Evolutionary conservation across 2,888 invertebrate genomes (phyloP), one percentile per base, ranked within the genome.

Genomic region (Phalera bucephala): DNA sequence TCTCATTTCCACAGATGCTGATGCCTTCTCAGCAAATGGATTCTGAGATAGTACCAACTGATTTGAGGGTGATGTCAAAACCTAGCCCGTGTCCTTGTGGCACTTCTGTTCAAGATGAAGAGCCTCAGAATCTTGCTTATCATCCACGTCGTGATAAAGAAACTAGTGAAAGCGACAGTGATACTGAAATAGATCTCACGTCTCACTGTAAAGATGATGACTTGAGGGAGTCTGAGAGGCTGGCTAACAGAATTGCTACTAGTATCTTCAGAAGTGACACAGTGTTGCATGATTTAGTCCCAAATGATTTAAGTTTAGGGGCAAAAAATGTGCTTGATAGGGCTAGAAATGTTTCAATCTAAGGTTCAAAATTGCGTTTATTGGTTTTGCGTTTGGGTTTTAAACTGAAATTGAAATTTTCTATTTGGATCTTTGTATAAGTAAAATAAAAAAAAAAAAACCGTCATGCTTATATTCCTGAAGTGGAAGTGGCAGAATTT

Each of bases 121-220:
- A 86, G 28, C 88, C 85, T 0, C 84, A 87, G 37, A 85, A 89
- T 42, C 56, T 88, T 34, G 86, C 86, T 1, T 88, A 82, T 39
- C 70, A 69, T 6, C 64, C 72, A 45, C 59, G 74, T 39, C 70
- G 68, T 3, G 72, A 72, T 0, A 80, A 80, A 12, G 64, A 68
- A 17, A 17, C 17, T 5, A 82, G 79, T 31, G 88, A 88, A 19
- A 89, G 88, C 38, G 90, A 90, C 23, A 87, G 81, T 36, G 90
- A 90, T 39, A 70, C 90, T 1, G 90, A 90, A 65, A 90, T 90
- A 28, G 90, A 90, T 72, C 69, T 90, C 1, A 90, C 90, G 0
- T 90, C 90, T 5, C 88, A 90, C 47, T 87, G 88, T 0, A 90
- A 85, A 65, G 90, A 90, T 32, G 90, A 90, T 30, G 85, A 87